Evolutionary conservation across 2,797 vertebrate species (phyloP).

Genomic region (Benthosema pterotum): DNA sequence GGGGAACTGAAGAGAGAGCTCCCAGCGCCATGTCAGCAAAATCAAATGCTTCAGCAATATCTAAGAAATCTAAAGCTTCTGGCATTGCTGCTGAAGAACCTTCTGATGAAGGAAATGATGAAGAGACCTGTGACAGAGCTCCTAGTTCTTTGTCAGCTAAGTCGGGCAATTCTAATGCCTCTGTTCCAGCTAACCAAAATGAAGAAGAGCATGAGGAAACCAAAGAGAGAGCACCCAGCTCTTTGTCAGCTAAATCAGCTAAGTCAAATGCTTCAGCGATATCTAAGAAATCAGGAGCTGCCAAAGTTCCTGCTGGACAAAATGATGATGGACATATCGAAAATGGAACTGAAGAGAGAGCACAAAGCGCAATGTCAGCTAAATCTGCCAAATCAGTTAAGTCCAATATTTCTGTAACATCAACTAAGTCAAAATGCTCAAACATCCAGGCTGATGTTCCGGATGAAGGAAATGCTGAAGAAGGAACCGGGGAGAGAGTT

Average conservation of each 20-base stretch:
- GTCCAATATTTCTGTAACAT: constrained; percentile 40
- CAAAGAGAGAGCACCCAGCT: constrained; percentile 17
- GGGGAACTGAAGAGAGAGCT: constrained; percentile 7
- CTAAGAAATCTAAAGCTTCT: constrained; percentile 1
- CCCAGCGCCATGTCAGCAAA: constrained; percentile 20
- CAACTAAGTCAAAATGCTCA: constrained; percentile 33
- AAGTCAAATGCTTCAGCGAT: constrained; percentile 53
- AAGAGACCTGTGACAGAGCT: constrained; percentile 4
- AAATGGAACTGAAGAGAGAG: constrained; percentile 18
- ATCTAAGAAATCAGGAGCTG: constrained; percentile 29
- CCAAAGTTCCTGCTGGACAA: constrained; percentile 13
- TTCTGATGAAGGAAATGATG: not conserved
- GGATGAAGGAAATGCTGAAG: constrained; percentile 16
- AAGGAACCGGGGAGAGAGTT: constrained; percentile 42
- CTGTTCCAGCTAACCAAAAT: too few relatives aligned
- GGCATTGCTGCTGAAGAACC: too few relatives aligned
- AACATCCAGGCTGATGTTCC: not conserved
- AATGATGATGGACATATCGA: constrained; percentile 21
- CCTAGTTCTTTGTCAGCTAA: constrained; percentile 12
- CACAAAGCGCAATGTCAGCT: constrained; percentile 17
- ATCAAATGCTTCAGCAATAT: constrained; percentile 22
- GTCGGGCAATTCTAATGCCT: too few relatives aligned
- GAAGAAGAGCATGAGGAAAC: not conserved
- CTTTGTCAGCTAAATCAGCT: constrained; percentile 37
- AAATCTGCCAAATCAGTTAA: constrained; percentile 28